A percentile compares a stretch with the other conserved stretches of the same genome.
Evolutionary conservation across 2,797 vertebrate genomes (phyloP).

Genomic region (Yasuhikotakia modesta): DNA sequence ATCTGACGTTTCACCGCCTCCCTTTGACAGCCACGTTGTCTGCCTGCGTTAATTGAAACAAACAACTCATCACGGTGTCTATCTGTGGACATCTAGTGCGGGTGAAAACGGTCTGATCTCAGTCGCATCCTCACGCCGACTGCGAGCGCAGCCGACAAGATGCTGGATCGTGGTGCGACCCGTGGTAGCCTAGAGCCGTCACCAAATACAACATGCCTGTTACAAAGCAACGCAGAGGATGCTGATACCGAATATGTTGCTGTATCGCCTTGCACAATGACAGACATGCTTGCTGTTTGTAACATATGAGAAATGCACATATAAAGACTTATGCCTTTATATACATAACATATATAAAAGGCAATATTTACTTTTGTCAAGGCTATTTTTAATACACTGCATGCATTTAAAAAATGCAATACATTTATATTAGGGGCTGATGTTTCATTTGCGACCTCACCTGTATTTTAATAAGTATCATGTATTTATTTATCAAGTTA

Average conservation of each 20-base stretch:
- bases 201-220: constrained; percentile 10
- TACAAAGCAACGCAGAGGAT: constrained; percentile 2
- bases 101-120: background rate
- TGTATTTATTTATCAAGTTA: too few relatives aligned
- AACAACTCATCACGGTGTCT: background rate
- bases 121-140: constrained; percentile 18
- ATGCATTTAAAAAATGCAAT: background rate
- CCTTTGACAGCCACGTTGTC: constrained; percentile 35
- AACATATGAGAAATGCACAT: background rate
- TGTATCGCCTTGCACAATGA: background rate
- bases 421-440: background rate
- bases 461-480: constrained; percentile 8
- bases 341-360: too few relatives aligned
- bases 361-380: background rate
- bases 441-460: constrained; percentile 1
- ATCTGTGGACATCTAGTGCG: background rate
- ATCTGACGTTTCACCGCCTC: constrained; percentile 36
- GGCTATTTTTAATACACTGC: background rate
- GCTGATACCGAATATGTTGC: constrained; percentile 10
- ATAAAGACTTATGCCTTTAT: too few relatives aligned
- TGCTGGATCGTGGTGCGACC: constrained; percentile 23
- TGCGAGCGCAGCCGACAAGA: constrained; percentile 35
- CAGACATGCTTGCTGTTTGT: background rate
- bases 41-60: constrained; percentile 25
- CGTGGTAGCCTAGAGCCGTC: constrained; percentile 10